Conservation (phyloP, 2,797 vertebrate species). For the Darevskia mixta region DNA sequence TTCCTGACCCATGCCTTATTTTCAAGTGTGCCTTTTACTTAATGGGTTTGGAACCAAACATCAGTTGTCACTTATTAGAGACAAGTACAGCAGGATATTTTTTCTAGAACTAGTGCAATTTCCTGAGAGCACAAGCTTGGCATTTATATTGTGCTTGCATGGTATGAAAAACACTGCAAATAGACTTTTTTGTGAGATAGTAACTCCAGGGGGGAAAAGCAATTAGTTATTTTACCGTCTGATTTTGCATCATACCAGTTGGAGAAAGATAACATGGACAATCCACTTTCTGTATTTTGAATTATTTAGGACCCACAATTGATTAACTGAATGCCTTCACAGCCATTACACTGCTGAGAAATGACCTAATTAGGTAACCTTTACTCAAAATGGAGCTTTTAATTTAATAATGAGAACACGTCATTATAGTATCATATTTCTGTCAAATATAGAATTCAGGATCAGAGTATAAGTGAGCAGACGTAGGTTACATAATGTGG, state of each 20-base stretch:
- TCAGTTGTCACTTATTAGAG: not conserved
- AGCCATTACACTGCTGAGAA: not conserved
- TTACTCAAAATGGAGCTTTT: slow-evolving; percentile 8
- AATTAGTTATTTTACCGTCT: slow-evolving; percentile 29
- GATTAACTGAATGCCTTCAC: not conserved
- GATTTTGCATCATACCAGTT: not conserved
- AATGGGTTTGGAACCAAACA: not conserved
- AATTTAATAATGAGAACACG: not conserved
- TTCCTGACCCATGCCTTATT: not conserved
- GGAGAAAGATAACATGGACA: not conserved
- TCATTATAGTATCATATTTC: not conserved
- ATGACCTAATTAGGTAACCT: slow-evolving; percentile 9
- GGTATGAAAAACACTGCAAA: not conserved
- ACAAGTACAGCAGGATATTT: not conserved
- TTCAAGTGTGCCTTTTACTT: not conserved
- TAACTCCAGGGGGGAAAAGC: not conserved
- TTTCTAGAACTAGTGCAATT: not conserved
- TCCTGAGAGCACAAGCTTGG: not conserved
- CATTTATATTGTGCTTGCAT: not conserved
- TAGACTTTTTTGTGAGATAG: not conserved
- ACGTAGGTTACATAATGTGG: not conserved
- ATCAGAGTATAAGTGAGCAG: not conserved
- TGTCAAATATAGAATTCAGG: not conserved
- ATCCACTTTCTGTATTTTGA: slow-evolving; percentile 11
- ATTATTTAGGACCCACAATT: slow-evolving; percentile 14